Evolutionary conservation across 2,888 invertebrate genomes (phyloP).

Genomic region (Dryocosmus kuriphilus): DNA sequence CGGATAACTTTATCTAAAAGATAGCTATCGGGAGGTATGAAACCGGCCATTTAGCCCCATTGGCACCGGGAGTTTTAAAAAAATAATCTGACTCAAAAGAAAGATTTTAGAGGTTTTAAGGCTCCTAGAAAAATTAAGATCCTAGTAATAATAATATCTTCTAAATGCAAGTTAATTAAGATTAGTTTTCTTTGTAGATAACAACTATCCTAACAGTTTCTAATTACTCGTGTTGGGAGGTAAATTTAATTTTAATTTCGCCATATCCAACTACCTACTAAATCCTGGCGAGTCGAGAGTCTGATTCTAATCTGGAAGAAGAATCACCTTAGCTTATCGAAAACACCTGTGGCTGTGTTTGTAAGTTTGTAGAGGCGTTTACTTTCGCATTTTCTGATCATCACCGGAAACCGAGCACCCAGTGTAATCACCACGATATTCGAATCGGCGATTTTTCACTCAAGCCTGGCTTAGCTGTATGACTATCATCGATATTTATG

Average conservation of each 20-base stretch:
- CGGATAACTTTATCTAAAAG: too few relatives aligned
- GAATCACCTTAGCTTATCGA: neutral
- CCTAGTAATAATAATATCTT: too few relatives aligned
- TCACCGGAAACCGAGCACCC: neutral
- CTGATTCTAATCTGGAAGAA: neutral
- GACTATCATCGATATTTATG: constrained; percentile 25
- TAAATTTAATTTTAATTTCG: constrained; percentile 19
- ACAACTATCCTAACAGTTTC: neutral
- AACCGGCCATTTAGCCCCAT: too few relatives aligned
- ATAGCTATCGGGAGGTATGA: too few relatives aligned
- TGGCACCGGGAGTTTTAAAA: too few relatives aligned
- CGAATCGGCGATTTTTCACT: neutral
- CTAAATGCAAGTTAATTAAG: neutral
- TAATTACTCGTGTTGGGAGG: constrained; percentile 5
- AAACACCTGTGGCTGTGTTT: constrained; percentile 8
- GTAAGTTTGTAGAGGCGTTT: neutral
- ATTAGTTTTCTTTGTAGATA: neutral
- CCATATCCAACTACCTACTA: constrained; percentile 8
- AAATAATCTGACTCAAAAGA: too few relatives aligned
- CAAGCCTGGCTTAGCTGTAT: neutral
- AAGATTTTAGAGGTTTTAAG: too few relatives aligned
- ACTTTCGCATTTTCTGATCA: neutral
- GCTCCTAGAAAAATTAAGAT: too few relatives aligned
- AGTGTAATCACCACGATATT: neutral
- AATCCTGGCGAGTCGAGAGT: neutral